Percentiles rank a stretch among this genome's conserved stretches.
Evolutionary conservation across 2,888 invertebrate species (phyloP).

Genomic region (Onthophagus sagittarius): DNA sequence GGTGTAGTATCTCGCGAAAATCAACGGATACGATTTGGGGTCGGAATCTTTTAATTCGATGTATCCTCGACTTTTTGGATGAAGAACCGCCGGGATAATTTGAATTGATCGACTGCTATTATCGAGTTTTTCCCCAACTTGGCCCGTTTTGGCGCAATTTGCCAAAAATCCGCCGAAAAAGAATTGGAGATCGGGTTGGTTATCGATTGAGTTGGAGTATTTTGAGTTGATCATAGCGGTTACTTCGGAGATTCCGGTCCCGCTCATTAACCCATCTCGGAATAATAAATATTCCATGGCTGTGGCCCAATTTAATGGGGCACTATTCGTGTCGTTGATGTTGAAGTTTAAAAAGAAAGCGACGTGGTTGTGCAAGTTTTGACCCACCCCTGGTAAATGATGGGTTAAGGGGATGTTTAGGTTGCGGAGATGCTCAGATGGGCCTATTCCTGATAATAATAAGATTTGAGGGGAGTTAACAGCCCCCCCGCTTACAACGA

Average conservation of each 20-base stretch:
- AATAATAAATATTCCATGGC: slow-evolving; percentile 88
- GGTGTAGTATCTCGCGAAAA: slow-evolving; percentile 77
- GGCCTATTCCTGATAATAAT: slow-evolving; percentile 85
- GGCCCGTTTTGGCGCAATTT: slow-evolving; percentile 80
- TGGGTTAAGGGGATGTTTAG: slow-evolving; percentile 65
- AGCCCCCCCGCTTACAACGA: slow-evolving; percentile 67
- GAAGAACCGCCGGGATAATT: slow-evolving; percentile 77
- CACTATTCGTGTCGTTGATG: slow-evolving; percentile 79
- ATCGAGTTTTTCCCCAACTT: slow-evolving; percentile 74
- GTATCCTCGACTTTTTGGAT: slow-evolving; percentile 82
- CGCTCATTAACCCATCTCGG: slow-evolving; percentile 85
- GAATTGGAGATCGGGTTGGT: slow-evolving; percentile 80
- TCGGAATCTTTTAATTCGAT: slow-evolving; percentile 68
- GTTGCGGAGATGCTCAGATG: slow-evolving; percentile 61
- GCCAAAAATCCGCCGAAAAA: slow-evolving; percentile 86
- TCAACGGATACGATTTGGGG: slow-evolving; percentile 77
- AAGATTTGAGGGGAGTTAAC: slow-evolving; percentile 93
- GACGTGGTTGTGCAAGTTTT: slow-evolving; percentile 83
- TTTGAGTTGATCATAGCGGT: slow-evolving; percentile 79
- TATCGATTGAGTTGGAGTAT: slow-evolving; percentile 68
- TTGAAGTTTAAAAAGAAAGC: slow-evolving; percentile 75
- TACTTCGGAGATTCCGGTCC: slow-evolving; percentile 83
- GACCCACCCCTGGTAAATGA: slow-evolving; percentile 75
- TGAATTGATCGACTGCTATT: slow-evolving; percentile 66
- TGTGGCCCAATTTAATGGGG: slow-evolving; percentile 86